phyloP scores from a whole-genome alignment of 2,113 vertebrate genomes.

The Tupaia tana region DNA sequence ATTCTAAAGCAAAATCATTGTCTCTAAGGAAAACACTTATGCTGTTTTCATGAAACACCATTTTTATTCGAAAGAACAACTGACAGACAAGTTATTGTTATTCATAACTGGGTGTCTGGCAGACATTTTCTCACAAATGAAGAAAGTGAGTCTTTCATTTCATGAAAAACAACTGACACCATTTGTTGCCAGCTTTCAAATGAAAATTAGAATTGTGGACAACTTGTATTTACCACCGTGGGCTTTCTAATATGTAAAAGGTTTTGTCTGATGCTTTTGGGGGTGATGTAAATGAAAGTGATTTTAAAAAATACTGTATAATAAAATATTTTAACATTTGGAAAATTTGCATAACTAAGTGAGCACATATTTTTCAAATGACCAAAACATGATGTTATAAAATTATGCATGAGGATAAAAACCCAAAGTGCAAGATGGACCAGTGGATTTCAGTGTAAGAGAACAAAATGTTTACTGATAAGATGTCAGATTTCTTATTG shows the following conservation, averaged over 20 bases:
- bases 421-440: background rate
- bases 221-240: background rate
- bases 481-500: background rate
- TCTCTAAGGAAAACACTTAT: background rate
- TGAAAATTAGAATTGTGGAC: slow-evolving; percentile 24
- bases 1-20: background rate
- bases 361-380: slow-evolving; percentile 6
- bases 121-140: slow-evolving; percentile 48
- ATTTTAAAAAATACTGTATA: background rate
- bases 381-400: background rate
- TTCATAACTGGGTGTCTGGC: slow-evolving; percentile 5
- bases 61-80: slow-evolving; percentile 40
- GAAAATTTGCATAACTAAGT: background rate
- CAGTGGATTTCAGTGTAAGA: background rate
- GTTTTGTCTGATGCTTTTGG: background rate
- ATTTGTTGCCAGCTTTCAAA: slow-evolving; percentile 39
- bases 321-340: background rate
- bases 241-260: background rate
- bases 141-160: slow-evolving; percentile 45
- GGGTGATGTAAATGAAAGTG: background rate
- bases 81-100: slow-evolving; percentile 18
- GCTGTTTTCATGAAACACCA: background rate
- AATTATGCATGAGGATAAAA: background rate
- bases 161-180: background rate
- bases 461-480: background rate